Percentiles rank a stretch among this genome's conserved stretches.
Conservation (phyloP, 2,797 vertebrate species). For the Tapirus indicus region DNA sequence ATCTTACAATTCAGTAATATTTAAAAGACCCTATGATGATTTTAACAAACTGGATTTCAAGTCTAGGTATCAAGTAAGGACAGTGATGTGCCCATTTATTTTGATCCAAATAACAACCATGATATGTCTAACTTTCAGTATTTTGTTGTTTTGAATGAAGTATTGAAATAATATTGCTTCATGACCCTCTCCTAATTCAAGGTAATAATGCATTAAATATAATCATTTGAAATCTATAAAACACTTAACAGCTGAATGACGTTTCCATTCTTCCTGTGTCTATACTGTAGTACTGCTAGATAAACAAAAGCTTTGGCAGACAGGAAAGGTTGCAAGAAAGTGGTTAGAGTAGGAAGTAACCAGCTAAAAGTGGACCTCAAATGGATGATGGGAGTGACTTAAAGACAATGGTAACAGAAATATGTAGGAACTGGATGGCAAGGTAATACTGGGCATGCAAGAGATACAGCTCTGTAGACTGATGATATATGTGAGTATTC, state of each 20-base stretch:
- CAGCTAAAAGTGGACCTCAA: neutral
- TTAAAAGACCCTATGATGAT: neutral
- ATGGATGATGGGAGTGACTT: neutral
- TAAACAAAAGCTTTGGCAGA: conserved; percentile 35
- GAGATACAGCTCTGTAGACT: neutral
- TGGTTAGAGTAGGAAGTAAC: neutral
- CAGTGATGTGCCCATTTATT: neutral
- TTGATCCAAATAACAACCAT: neutral
- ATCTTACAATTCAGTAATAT: neutral
- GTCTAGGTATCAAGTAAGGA: neutral
- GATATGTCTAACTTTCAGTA: neutral
- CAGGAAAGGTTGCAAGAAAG: neutral
- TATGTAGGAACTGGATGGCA: neutral
- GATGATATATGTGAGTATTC: neutral
- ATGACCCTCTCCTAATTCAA: neutral
- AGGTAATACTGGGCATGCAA: neutral
- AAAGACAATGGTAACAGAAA: neutral
- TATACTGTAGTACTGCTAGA: neutral
- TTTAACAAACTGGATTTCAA: neutral
- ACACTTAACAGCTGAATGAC: neutral
- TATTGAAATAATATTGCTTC: neutral
- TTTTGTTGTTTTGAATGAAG: neutral
- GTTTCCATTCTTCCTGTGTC: neutral
- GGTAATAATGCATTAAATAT: neutral
- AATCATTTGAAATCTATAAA: neutral